Evolutionary conservation across 2,797 vertebrate genomes (phyloP).

Genomic region (Arnoldichthys spilopterus): DNA sequence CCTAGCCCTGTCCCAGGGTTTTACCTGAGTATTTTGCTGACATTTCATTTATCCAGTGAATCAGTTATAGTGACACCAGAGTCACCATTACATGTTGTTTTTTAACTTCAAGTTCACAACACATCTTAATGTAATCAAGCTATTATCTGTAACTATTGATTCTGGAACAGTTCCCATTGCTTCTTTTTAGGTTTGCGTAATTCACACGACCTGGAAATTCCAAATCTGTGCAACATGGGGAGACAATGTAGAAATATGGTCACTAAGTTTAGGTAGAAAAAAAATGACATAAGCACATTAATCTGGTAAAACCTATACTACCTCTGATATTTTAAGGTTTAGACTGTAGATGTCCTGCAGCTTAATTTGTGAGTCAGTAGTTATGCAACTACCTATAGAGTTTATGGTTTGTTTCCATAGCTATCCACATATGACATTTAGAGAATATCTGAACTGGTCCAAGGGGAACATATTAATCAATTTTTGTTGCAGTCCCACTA

Average conservation of each 20-base stretch:
- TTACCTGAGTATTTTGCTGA: not conserved
- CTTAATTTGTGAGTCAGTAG: not conserved
- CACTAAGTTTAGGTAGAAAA: no score
- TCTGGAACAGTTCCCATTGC: not conserved
- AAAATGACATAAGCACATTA: no score
- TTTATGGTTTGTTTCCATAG: no score
- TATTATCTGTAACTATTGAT: constrained; percentile 40
- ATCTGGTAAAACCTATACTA: no score
- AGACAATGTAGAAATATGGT: not conserved
- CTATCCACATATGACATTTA: no score
- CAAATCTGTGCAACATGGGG: constrained; percentile 19
- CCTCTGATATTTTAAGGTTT: not conserved
- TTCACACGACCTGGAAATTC: constrained; percentile 6
- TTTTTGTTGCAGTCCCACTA: not conserved
- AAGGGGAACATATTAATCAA: not conserved
- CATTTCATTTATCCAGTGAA: not conserved
- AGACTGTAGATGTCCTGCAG: no score
- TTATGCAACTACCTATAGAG: no score
- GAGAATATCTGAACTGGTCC: not conserved
- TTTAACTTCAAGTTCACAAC: not conserved
- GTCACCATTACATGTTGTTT: not conserved
- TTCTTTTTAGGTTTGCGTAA: constrained; percentile 15
- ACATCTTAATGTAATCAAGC: not conserved
- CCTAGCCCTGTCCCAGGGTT: no score
- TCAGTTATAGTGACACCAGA: not conserved